A percentile compares a stretch with the other conserved stretches of the same genome.
phyloP scores from a whole-genome alignment of 2,888 invertebrate species.

The Spodoptera littoralis region DNA sequence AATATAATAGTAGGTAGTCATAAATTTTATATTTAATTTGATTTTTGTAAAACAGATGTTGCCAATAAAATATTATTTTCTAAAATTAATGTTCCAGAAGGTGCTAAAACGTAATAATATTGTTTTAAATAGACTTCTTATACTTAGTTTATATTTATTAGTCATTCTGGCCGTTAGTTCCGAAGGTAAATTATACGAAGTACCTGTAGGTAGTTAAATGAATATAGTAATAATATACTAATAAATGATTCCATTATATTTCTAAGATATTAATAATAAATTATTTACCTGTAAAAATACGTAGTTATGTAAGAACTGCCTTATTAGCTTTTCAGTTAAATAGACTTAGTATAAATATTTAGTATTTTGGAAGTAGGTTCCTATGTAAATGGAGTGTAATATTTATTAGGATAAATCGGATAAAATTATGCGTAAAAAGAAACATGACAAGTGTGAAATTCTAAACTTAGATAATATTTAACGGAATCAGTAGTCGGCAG shows the following conservation, averaged over 20 bases:
- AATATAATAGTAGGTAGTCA: too few species aligned
- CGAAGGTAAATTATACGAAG: not conserved
- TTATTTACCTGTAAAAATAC: not conserved
- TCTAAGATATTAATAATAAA: slow-evolving; percentile 1
- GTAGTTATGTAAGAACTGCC: slow-evolving; percentile 8
- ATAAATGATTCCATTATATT: slow-evolving; percentile 10
- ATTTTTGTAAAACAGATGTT: too few species aligned
- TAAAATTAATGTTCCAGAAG: too few species aligned
- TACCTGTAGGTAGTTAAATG: not conserved
- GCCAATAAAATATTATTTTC: too few species aligned
- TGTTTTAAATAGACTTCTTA: too few species aligned
- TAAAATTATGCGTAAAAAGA: not conserved
- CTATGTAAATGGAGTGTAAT: slow-evolving; percentile 1
- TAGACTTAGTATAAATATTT: not conserved
- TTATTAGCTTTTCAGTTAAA: slow-evolving; percentile 9
- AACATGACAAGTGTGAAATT: not conserved
- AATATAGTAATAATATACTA: not conserved
- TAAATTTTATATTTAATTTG: too few species aligned
- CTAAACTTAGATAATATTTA: not conserved
- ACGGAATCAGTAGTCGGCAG: slow-evolving; percentile 8
- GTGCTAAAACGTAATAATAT: too few species aligned
- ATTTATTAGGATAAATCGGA: not conserved
- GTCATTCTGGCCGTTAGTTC: not conserved
- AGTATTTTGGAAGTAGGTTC: slow-evolving; percentile 2
- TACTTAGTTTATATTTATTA: not conserved